phyloP scores from a whole-genome alignment of 2,113 vertebrate species.

The Antigone vipio region DNA sequence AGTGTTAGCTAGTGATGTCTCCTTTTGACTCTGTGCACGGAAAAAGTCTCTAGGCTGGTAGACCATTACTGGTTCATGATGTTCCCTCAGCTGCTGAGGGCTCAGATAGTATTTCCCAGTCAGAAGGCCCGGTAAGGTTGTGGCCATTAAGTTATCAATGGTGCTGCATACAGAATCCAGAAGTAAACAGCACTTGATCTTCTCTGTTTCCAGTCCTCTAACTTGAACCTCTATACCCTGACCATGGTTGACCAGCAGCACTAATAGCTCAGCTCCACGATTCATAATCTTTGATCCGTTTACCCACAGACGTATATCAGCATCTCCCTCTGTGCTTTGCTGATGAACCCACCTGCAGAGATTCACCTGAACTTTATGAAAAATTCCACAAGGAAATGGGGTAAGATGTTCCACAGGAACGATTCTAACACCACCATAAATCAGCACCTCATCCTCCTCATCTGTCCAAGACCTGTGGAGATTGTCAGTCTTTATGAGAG shows the following conservation, averaged over 20 bases:
- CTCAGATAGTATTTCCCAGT: conserved; percentile 94
- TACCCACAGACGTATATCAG: conserved; percentile 92
- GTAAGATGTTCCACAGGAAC: conserved; percentile 94
- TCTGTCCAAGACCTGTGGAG: conserved; percentile 95
- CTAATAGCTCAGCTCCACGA: conserved; percentile 86
- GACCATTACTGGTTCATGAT: conserved; percentile 93
- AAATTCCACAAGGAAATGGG: conserved; percentile 94
- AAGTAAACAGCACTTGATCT: conserved; percentile 89
- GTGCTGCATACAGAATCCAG: conserved; percentile 92
- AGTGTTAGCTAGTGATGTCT: conserved; percentile 90
- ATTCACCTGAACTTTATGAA: conserved; percentile 98
- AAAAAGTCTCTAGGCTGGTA: conserved; percentile 98
- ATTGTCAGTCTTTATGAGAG: conserved; percentile 92
- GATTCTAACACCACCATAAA: conserved; percentile 92
- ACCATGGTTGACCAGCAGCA: conserved; percentile 96
- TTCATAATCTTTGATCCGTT: conserved; percentile 90
- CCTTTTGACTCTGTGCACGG: conserved; percentile 87
- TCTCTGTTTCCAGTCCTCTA: conserved; percentile 86
- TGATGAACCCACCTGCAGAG: conserved; percentile 96
- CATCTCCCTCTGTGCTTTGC: conserved; percentile 86
- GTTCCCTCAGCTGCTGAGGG: conserved; percentile 94
- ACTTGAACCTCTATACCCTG: conserved; percentile 96
- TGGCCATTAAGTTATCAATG: conserved; percentile 89
- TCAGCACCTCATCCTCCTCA: conserved; percentile 86
- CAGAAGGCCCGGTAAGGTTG: conserved; percentile 90